These are phyloP conservation scores for Echiichthys vipera DNA, from an alignment of 2,797 vertebrate genomes.

Conservation along the genomic window DNA sequence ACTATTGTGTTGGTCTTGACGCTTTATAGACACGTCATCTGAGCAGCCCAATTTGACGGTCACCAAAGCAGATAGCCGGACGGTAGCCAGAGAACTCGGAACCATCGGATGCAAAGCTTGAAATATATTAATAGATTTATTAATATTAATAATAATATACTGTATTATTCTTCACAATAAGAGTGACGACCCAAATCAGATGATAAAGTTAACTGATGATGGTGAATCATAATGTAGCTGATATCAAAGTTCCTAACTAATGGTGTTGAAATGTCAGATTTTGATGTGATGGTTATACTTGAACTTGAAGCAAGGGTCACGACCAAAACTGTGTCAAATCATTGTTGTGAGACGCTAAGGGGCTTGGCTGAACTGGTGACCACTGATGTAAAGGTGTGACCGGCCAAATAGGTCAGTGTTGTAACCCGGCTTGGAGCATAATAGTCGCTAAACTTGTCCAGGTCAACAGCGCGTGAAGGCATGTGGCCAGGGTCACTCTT, in stretches of 20 bases:
- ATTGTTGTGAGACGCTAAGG: slow-evolving; percentile 28
- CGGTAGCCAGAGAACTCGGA: background rate
- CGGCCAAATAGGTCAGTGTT: slow-evolving; percentile 32
- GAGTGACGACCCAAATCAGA: background rate
- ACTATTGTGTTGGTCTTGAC: slow-evolving; percentile 8
- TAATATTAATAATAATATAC: too few relatives aligned
- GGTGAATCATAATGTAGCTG: background rate
- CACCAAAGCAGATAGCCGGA: slow-evolving; percentile 3
- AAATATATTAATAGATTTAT: too few relatives aligned
- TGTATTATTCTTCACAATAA: background rate
- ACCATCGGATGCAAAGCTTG: background rate
- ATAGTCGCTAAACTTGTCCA: slow-evolving; percentile 35
- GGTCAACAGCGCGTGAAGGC: slow-evolving; percentile 37
- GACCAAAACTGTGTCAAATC: background rate
- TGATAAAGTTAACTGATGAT: background rate
- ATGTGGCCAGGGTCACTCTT: slow-evolving; percentile 35
- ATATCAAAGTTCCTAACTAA: background rate
- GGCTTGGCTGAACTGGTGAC: slow-evolving; percentile 17
- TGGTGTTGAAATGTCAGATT: slow-evolving; percentile 2
- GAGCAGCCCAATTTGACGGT: slow-evolving; percentile 11
- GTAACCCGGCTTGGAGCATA: slow-evolving; percentile 35
- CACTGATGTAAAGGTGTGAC: slow-evolving; percentile 16
- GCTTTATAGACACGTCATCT: slow-evolving; percentile 7
- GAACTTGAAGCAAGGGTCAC: slow-evolving; percentile 1
- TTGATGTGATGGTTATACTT: background rate